phyloP scores from a whole-genome alignment of 2,797 vertebrate genomes.

The Enteromius unitaeniatus region DNA sequence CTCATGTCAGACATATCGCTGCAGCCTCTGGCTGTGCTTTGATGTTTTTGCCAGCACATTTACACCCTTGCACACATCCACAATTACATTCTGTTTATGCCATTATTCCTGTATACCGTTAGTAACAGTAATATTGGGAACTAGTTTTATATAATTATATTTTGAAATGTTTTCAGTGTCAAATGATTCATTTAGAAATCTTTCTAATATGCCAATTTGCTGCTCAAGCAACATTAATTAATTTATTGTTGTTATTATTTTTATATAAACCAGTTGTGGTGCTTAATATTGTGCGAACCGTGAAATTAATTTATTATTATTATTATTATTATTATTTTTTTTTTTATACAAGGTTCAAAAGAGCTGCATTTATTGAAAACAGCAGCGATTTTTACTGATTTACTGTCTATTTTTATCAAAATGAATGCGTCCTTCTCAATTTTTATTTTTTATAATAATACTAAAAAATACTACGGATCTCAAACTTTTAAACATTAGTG shows the following conservation, averaged over 20 bases:
- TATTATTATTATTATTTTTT: not conserved
- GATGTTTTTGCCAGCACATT: not conserved
- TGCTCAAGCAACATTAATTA: not conserved
- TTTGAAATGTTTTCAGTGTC: not conserved
- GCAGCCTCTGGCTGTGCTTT: not conserved
- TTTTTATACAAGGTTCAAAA: not conserved
- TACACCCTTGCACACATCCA: not conserved
- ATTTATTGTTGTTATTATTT: not conserved
- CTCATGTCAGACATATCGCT: not conserved
- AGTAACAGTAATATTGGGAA: not conserved
- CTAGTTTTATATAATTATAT: no score
- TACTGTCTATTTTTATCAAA: not conserved
- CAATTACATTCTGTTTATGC: not conserved
- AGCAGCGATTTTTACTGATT: not conserved
- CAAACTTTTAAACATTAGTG: not conserved
- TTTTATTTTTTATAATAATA: no score
- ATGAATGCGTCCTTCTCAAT: not conserved
- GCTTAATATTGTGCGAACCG: not conserved
- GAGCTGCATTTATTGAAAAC: no score
- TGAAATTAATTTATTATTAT: no score
- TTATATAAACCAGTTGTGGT: not conserved
- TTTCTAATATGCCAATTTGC: not conserved
- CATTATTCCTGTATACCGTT: not conserved
- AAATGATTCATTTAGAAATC: not conserved
- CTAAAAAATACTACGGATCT: not conserved